A percentile compares a stretch with the other conserved stretches of the same genome.
Evolutionary conservation across 2,888 invertebrate species (phyloP).

Genomic region (Melieria omissa): DNA sequence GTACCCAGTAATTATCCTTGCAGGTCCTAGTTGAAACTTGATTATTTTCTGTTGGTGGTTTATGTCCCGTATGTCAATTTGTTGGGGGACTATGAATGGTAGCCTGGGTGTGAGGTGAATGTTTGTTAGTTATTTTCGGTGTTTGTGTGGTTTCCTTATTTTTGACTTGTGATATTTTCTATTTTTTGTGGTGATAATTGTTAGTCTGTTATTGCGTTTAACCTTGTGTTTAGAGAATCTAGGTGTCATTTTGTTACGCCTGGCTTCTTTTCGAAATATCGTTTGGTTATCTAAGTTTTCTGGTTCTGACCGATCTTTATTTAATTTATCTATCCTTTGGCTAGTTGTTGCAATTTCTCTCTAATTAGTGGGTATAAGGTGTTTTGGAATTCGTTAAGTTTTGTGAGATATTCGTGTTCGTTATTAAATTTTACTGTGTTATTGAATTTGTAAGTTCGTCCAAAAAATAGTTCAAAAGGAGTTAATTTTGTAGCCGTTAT

Average conservation of each 20-base stretch:
- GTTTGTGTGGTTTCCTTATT: constrained; percentile 26
- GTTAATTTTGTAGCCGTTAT: constrained; percentile 13
- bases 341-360: constrained; percentile 17
- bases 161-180: constrained; percentile 41
- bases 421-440: constrained; percentile 18
- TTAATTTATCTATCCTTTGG: constrained; percentile 33
- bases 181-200: constrained; percentile 33
- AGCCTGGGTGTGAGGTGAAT: not conserved
- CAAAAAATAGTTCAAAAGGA: constrained; percentile 39
- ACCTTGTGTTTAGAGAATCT: constrained; percentile 38
- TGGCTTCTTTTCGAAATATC: not conserved
- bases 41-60: not conserved
- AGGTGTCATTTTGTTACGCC: constrained; percentile 25
- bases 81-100: not conserved
- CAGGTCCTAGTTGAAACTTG: not conserved
- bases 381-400: constrained; percentile 31
- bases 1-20: not conserved
- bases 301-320: constrained; percentile 20
- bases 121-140: not conserved
- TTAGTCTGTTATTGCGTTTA: constrained; percentile 27
- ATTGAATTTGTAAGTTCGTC: constrained; percentile 40
- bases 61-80: not conserved
- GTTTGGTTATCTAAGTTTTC: no score
- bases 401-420: constrained; percentile 32
- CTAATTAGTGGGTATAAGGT: constrained; percentile 33